phyloP scores from a whole-genome alignment of 2,888 invertebrate species.

The Ommatoiulus sabulosus region DNA sequence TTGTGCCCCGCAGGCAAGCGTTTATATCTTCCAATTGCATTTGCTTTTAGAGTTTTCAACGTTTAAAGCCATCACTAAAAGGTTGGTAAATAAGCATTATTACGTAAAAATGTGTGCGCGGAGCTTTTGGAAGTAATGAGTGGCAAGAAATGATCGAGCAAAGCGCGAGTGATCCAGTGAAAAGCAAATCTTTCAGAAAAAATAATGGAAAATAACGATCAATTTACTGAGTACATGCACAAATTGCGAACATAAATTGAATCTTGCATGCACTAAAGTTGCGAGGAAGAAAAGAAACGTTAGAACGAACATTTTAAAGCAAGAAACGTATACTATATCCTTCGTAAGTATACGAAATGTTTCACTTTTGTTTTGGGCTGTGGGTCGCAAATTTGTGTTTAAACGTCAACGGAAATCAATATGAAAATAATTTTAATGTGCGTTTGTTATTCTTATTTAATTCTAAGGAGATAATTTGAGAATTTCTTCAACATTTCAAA shows the following conservation, averaged over 20 bases:
- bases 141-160: background rate
- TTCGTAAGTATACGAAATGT: too few species aligned
- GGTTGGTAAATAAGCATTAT: conserved; percentile 23
- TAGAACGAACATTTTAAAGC: too few species aligned
- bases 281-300: too few species aligned
- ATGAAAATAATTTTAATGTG: too few species aligned
- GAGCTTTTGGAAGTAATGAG: conserved; percentile 5
- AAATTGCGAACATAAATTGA: background rate
- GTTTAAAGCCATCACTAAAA: background rate
- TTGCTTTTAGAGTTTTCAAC: background rate
- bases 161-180: background rate
- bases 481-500: too few species aligned
- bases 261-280: too few species aligned
- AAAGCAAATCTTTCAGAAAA: background rate
- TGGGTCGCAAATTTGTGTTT: too few species aligned
- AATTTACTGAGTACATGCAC: background rate
- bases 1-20: background rate
- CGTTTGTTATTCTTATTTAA: too few species aligned
- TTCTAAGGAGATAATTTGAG: too few species aligned
- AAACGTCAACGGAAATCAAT: too few species aligned
- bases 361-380: too few species aligned
- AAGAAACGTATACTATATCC: too few species aligned
- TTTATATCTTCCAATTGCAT: conserved; percentile 7
- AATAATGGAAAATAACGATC: background rate
- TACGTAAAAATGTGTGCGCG: conserved; percentile 16